Evolutionary conservation across 2,113 vertebrate genomes (phyloP), one percentile per base, ranked within the genome.

Genomic region (Zosterops hypoxanthus): DNA sequence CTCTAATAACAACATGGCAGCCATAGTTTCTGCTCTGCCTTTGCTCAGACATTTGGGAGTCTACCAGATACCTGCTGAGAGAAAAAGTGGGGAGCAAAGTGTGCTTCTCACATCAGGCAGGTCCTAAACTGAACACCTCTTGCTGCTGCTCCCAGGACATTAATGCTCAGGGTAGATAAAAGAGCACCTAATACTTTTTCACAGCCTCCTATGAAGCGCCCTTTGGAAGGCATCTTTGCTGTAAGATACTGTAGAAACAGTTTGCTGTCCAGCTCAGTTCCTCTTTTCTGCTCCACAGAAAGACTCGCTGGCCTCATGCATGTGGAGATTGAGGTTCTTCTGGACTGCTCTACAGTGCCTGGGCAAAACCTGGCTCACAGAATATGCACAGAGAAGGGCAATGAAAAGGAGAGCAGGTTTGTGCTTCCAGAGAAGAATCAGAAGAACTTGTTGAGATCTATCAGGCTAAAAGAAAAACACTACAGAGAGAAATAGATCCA

Each of bases 401-500:
- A 7, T 19, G 41, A 55, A 76, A 91, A 92, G 53, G 33, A 79
- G 22, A 71, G 46, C 14, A 68, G 7, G 34, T 65, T 89, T 9
- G 0, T 39, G 25, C 41, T 84, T 57, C 24, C 83, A 72, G 76
- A 78, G 49, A 82, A 84, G 53, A 94, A 84, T 92, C 56, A 78
- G 63, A 85, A 85, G 26, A 94, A 88, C 31, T 73, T 86, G 34
- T 8, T 68, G 85, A 92, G 68, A 36, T 88, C 63, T 93, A 64
- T 60, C 44, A 83, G 25, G 22, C 52, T 92, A 75, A 88, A 96
- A 65, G 59, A 76, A 53, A 94, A 91, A 84, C 49, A 61, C 36
- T 72, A 68, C 5, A 77, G 66, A 92, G 61, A 90, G 93, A 91
- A 90, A 85, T 23, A 92, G 86, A 91, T 76, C 79, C 59, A 90